phyloP scores from a whole-genome alignment of 2,888 invertebrate genomes.

The Mesodorylaimus sp. region DNA sequence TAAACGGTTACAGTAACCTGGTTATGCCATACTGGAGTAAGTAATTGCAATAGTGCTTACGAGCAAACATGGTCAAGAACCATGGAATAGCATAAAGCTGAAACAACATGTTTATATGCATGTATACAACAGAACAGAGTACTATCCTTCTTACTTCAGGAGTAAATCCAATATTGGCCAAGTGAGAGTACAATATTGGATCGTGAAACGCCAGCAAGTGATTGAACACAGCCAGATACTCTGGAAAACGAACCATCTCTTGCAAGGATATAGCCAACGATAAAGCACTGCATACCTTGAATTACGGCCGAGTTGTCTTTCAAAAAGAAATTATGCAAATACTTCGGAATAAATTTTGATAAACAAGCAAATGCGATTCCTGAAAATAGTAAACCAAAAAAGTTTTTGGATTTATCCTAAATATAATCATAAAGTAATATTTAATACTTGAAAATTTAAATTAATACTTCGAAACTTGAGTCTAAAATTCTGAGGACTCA shows the following conservation, averaged over 20 bases:
- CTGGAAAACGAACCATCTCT: conserved; percentile 33
- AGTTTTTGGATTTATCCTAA: conserved; percentile 1
- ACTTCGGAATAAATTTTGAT: conserved; percentile 84
- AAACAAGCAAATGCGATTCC: conserved; percentile 84
- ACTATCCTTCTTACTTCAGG: conserved; percentile 47
- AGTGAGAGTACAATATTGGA: conserved; percentile 69
- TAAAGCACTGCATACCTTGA: too few relatives aligned
- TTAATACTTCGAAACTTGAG: conserved; percentile 1
- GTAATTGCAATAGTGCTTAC: conserved; percentile 47
- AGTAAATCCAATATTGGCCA: conserved; percentile 72
- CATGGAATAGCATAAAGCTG: conserved; percentile 87
- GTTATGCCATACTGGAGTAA: conserved; percentile 8
- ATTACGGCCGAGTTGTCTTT: conserved; percentile 90
- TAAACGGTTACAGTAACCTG: conserved; percentile 34
- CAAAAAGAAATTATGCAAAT: conserved; percentile 84
- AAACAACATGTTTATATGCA: conserved; percentile 14
- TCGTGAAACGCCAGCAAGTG: conserved; percentile 90
- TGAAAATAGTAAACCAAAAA: conserved; percentile 36
- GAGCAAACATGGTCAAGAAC: conserved; percentile 96
- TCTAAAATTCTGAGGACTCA: conserved; percentile 9
- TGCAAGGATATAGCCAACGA: conserved; percentile 2
- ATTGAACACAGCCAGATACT: conserved; percentile 87
- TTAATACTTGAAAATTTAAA: not conserved
- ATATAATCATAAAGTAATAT: conserved; percentile 5
- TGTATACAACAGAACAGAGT: conserved; percentile 3